Evolutionary conservation across 2,113 vertebrate species (phyloP), one percentile per base, ranked within the genome.

Genomic region (Crotalus horridus): DNA sequence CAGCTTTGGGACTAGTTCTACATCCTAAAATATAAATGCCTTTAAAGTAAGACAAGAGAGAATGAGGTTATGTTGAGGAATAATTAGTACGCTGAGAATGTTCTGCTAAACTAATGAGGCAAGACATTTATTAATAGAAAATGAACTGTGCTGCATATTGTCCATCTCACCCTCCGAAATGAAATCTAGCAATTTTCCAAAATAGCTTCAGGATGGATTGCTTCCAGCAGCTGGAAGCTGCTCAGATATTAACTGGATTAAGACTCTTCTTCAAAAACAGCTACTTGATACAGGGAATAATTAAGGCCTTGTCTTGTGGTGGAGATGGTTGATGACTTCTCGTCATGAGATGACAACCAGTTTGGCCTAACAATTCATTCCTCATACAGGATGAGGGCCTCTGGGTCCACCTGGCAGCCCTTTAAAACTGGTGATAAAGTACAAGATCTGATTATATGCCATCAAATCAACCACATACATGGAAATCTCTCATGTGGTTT

Each of bases 111-210:
- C 87, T 85, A 58, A 92, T 51, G 64, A 85, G 69, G 26, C 12
- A 29, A 59, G 88, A 23, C 55, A 39, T 89, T 85, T 92, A 92
- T 92, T 85, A 89, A 85, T 48, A 92, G 88, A 58, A 85, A 51
- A 26, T 20, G 21, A 55, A 87, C 61, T 26, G 23, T 9, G 51
- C 53, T 88, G 51, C 8, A 3, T 51, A 88, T 48, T 39, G 51
- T 74, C 17, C 20, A 56, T n/a, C 81, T 81, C 56, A 6, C 74
- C 6, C n/a, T 81, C 43, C 13, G 6, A 43, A 81, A 89, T 46
- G 92, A 51, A 43, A 92, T 89, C 39, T 56, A 74, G 64, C 91
- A 81, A 54, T 81, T 51, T 43, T 81, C 33, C 33, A 81, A 43
- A 81, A 81, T 81, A 81, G 69, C 74, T 81, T 81, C 74, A 39